These are phyloP conservation scores for Pristiophorus japonicus DNA, from an alignment of 2,113 vertebrate species.

Conservation along the genomic window DNA sequence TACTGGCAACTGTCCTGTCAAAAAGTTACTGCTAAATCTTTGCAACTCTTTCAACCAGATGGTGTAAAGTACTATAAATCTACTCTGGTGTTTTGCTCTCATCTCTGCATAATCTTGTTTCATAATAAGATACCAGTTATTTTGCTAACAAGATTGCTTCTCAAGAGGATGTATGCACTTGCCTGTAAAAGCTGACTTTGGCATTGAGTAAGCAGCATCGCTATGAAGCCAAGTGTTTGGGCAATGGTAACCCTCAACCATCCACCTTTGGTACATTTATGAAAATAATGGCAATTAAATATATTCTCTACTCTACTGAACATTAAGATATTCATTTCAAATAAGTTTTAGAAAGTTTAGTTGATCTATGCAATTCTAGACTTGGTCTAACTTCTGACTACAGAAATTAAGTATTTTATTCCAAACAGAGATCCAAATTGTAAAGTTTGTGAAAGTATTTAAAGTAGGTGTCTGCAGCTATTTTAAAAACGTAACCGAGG, in stretches of 20 bases:
- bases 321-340: not conserved
- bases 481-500: constrained; percentile 1
- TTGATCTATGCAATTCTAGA: too few species aligned
- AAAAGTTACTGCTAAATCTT: not conserved
- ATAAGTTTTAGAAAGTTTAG: not conserved
- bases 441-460: constrained; percentile 23
- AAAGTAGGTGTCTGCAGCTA: constrained; percentile 24
- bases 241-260: not conserved
- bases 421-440: constrained; percentile 10
- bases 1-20: not conserved
- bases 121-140: not conserved
- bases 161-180: not conserved
- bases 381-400: not conserved
- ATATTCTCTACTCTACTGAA: not conserved
- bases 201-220: not conserved
- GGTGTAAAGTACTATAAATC: not conserved
- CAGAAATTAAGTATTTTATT: not conserved
- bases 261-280: not conserved
- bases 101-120: not conserved
- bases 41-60: not conserved
- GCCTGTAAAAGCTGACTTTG: not conserved
- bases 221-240: not conserved
- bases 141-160: not conserved
- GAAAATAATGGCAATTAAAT: not conserved
- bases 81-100: not conserved